A percentile compares a stretch with the other conserved stretches of the same genome.
Conservation (phyloP, 2,797 vertebrate genomes). For the Scolopax bukidnonensis region DNA sequence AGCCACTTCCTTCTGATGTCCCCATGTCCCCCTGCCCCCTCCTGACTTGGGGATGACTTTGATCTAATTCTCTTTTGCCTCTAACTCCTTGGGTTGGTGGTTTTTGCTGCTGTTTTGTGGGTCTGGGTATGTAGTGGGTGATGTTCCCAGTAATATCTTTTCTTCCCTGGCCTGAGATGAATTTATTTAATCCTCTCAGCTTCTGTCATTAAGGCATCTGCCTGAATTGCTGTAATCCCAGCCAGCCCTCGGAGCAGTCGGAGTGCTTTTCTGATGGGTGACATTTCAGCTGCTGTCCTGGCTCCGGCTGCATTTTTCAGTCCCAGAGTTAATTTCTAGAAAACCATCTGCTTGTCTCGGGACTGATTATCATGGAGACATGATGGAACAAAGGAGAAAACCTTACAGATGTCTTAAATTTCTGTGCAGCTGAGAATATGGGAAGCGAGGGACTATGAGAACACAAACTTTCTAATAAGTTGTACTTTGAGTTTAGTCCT, state of each 20-base stretch:
- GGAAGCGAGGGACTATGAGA: background rate
- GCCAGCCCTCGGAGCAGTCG: background rate
- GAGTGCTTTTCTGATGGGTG: background rate
- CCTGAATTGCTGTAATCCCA: background rate
- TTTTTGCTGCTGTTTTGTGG: background rate
- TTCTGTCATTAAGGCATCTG: slow-evolving; percentile 23
- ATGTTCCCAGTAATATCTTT: background rate
- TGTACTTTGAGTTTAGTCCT: background rate
- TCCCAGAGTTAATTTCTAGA: background rate
- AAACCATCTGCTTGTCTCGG: background rate
- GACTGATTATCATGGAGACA: background rate
- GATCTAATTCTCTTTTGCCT: background rate
- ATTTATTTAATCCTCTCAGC: slow-evolving; percentile 63
- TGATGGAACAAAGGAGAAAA: background rate
- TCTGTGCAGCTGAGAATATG: background rate
- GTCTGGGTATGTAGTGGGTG: background rate
- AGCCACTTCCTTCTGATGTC: background rate
- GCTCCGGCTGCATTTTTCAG: background rate
- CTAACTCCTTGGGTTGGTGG: background rate
- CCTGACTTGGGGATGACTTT: background rate
- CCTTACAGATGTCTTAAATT: background rate
- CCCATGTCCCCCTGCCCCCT: background rate
- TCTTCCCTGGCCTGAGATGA: slow-evolving; percentile 12
- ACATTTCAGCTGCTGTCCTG: background rate
- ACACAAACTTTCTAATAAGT: background rate